Conservation (phyloP, 2,113 vertebrate genomes). For the Stegastes partitus region DNA sequence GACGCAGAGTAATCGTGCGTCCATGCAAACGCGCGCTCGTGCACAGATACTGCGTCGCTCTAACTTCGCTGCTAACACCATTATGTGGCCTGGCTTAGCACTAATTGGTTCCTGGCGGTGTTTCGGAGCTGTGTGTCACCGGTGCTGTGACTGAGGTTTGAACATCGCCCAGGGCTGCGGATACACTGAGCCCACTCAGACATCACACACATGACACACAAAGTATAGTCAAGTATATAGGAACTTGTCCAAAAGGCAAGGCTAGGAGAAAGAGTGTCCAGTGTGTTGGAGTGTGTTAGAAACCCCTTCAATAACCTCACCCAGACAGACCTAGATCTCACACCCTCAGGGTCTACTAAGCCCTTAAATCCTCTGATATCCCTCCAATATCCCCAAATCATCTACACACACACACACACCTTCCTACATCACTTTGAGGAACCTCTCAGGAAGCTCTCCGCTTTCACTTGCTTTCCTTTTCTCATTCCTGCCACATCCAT, state of each 20-base stretch:
- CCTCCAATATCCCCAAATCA: conserved; percentile 74
- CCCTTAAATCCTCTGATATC: conserved; percentile 70
- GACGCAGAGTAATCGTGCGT: conserved; percentile 23
- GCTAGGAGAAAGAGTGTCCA: conserved; percentile 42
- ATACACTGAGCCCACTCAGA: conserved; percentile 57
- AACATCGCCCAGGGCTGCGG: conserved; percentile 67
- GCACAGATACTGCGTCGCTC: conserved; percentile 32
- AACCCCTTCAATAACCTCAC: conserved; percentile 65
- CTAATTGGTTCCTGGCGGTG: conserved; percentile 72
- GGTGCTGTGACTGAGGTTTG: conserved; percentile 74
- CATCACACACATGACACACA: conserved; percentile 55
- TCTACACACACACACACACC: conserved; percentile 58
- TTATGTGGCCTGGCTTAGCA: conserved; percentile 67
- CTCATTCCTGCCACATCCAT: conserved; percentile 60
- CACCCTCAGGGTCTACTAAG: conserved; percentile 71
- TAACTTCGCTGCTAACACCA: conserved; percentile 58
- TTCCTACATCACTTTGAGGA: conserved; percentile 65
- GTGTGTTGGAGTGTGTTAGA: conserved; percentile 34
- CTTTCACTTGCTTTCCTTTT: conserved; percentile 66
- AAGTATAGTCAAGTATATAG: conserved; percentile 40
- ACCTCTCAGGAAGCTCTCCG: conserved; percentile 66
- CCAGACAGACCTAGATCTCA: conserved; percentile 68
- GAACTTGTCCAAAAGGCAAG: conserved; percentile 38
- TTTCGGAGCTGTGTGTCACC: conserved; percentile 65
- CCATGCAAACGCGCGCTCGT: conserved; percentile 17